These are phyloP conservation scores for Mastomys coucha DNA, from an alignment of 2,113 vertebrate species.

Conservation along the genomic window DNA sequence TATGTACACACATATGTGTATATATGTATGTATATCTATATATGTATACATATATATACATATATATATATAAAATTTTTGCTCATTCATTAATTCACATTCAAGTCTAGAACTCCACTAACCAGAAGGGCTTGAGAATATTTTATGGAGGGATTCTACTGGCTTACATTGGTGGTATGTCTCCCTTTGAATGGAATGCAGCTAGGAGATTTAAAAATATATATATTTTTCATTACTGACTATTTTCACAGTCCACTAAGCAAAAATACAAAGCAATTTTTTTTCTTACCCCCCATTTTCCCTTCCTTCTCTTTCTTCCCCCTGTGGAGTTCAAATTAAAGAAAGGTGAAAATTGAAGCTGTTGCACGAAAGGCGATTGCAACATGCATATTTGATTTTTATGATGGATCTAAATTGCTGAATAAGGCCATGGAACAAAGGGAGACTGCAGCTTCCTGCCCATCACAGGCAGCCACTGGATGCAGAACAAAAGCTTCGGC, in stretches of 20 bases:
- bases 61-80: not conserved
- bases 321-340: conserved; percentile 87
- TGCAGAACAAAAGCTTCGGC: conserved; percentile 87
- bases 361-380: conserved; percentile 85
- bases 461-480: conserved; percentile 86
- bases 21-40: not conserved
- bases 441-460: conserved; percentile 86
- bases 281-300: conserved; percentile 81
- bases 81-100: conserved; percentile 45
- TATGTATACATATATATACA: not conserved
- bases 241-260: conserved; percentile 86
- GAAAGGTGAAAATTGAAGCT: conserved; percentile 88
- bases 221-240: conserved; percentile 83
- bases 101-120: conserved; percentile 48
- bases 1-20: not conserved
- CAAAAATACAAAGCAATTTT: conserved; percentile 86
- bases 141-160: conserved; percentile 55
- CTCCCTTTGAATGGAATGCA: conserved; percentile 77
- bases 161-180: conserved; percentile 54
- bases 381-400: conserved; percentile 91
- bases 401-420: conserved; percentile 90
- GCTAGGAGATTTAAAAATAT: conserved; percentile 82
- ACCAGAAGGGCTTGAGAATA: conserved; percentile 28
- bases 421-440: conserved; percentile 89
- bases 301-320: conserved; percentile 84